Evolutionary conservation across 2,797 vertebrate species (phyloP), one percentile per base, ranked within the genome.

Genomic region (Danio kyathit): DNA sequence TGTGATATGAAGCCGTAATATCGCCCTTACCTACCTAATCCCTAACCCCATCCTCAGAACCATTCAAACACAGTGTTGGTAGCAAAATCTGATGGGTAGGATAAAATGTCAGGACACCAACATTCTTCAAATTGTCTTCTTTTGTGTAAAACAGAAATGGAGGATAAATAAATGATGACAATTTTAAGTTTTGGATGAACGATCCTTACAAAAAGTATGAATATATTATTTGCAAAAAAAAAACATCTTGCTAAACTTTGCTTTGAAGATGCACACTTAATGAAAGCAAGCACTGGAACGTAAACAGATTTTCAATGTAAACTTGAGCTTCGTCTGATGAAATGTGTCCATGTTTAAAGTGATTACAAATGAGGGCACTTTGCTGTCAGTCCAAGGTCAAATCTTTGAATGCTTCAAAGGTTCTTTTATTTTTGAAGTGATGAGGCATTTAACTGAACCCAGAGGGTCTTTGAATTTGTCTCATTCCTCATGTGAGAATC

Each of bases 231-330:
- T 12, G 7, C 46, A 7, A 48, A 48, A 29, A n/a, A 29, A 11
- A 2, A 1, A 2, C 46, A 10, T 41, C 76, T 61, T 71, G 66
- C 76, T 56, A 61, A 43, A 57, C 16, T 78, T 69, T 69, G 14
- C 19, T 79, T 79, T 72, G 7, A 7, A 60, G 57, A 17, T 6
- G 11, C 38, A 6, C 54, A 5, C 16, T 67, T 88, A 84, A 89
- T 86, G 87, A 85, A 84, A 48, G 12, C 19, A 69, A 46, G 46
- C 48, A 57, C 38, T 41, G 54, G 60, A 82, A 82, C 65, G 78
- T 48, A 77, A 82, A 82, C 54, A 72, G 16, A 64, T 71, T 76
- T 70, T 64, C 51, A 41, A 60, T 29, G 56, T 71, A 61, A 71
- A 52, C 44, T 8, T 9, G 7, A 41, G 65, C 65, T 60, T 78